Evolutionary conservation across 1,140 invertebrate genomes (phyloP).

Genomic region (Aphelenchoides besseyi): DNA sequence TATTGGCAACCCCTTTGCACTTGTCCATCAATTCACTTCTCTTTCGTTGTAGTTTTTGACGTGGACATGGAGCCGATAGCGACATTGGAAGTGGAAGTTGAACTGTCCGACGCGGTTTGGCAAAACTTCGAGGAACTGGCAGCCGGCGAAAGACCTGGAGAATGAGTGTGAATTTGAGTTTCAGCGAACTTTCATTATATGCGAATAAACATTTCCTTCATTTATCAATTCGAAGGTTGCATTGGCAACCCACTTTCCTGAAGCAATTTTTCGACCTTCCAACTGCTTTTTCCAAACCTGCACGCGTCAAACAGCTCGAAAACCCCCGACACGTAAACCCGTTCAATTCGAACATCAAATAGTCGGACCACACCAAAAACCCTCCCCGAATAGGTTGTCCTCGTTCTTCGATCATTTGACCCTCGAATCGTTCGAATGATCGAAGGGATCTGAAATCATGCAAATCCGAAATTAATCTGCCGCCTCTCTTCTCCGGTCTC

Average conservation of each 20-base stretch:
- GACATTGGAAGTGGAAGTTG: constrained; percentile 23
- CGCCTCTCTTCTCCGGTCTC: background rate
- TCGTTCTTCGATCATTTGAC: no score
- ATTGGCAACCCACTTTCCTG: no score
- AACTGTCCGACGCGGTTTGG: constrained; percentile 23
- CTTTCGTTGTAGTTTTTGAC: constrained; percentile 30
- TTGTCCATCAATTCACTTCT: background rate
- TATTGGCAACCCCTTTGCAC: background rate
- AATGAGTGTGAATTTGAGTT: no score
- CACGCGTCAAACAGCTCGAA: no score
- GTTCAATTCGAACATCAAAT: background rate
- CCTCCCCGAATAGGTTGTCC: no score
- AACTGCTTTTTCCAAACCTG: no score
- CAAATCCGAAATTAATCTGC: background rate
- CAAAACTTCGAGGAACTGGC: constrained; percentile 23
- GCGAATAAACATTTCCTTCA: no score
- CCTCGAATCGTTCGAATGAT: background rate
- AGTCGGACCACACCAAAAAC: no score
- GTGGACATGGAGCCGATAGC: constrained; percentile 28
- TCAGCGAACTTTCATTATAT: no score
- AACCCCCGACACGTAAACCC: no score
- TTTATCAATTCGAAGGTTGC: no score
- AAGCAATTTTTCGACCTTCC: no score
- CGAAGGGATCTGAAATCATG: background rate
- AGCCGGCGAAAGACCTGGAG: background rate